A percentile compares a stretch with the other conserved stretches of the same genome.
Evolutionary conservation across 92 coral and sea anemone species (phyloP).

Genomic region (Pocillopora meandrina): DNA sequence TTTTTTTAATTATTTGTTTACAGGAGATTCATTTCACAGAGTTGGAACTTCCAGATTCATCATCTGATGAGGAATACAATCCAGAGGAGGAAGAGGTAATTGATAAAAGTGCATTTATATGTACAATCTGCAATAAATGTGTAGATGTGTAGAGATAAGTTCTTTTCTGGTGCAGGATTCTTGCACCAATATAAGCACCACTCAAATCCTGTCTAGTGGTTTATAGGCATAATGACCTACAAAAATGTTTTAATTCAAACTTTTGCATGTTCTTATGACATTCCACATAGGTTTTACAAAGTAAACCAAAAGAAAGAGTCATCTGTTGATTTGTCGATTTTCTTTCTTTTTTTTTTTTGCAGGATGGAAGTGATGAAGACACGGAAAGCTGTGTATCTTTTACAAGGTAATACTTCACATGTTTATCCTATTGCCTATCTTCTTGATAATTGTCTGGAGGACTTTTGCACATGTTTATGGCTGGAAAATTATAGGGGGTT

Average conservation of each 20-base stretch:
- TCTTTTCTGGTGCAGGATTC: too few species aligned
- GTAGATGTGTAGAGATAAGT: too few species aligned
- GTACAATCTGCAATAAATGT: too few species aligned
- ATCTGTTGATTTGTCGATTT: neutral
- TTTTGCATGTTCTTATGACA: too few species aligned
- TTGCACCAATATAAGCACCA: too few species aligned
- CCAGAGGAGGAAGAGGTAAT: slow-evolving; percentile 82
- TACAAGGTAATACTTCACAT: slow-evolving; percentile 61
- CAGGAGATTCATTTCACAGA: slow-evolving; percentile 69
- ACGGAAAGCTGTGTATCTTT: slow-evolving; percentile 85
- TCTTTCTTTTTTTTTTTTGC: neutral
- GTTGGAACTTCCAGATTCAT: slow-evolving; percentile 88
- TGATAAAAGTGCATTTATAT: too few species aligned
- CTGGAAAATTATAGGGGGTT: neutral
- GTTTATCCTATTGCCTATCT: neutral
- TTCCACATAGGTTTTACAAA: too few species aligned
- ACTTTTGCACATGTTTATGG: neutral
- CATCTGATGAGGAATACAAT: slow-evolving; percentile 92
- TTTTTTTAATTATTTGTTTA: neutral
- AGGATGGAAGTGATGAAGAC: slow-evolving; percentile 90
- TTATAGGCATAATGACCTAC: too few species aligned
- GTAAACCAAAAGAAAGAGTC: too few species aligned
- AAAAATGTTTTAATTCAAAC: too few species aligned
- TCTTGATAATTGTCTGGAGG: neutral
- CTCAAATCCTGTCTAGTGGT: too few species aligned